phyloP scores from a whole-genome alignment of 2,113 vertebrate genomes.

The Bos javanicus region DNA sequence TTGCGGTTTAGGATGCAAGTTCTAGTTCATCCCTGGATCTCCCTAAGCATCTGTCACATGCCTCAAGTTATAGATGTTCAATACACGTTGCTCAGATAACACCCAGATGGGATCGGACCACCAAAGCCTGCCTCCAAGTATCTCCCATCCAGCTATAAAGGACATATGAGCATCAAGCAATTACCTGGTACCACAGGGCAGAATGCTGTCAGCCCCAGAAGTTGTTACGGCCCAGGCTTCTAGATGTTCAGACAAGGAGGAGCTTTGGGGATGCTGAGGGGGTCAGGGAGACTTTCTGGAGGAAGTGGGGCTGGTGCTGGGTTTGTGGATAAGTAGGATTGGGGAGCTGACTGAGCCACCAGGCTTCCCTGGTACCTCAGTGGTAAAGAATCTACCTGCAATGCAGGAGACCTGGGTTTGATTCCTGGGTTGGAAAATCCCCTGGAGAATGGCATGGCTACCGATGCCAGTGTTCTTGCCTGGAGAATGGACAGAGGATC shows the following conservation, averaged over 20 bases:
- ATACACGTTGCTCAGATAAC: background rate
- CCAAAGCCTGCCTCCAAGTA: background rate
- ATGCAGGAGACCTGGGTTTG: background rate
- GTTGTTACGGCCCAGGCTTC: background rate
- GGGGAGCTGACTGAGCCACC: background rate
- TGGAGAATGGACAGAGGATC: background rate
- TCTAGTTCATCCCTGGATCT: background rate
- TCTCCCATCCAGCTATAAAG: background rate
- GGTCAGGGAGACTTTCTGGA: background rate
- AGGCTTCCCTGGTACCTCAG: background rate
- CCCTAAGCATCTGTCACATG: background rate
- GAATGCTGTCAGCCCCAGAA: background rate
- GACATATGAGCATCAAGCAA: background rate
- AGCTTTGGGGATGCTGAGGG: background rate
- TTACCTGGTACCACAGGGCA: background rate
- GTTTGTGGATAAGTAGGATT: background rate
- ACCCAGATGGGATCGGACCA: background rate
- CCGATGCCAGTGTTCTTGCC: background rate
- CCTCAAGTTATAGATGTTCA: background rate
- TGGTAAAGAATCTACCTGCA: background rate
- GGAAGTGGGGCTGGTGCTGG: background rate
- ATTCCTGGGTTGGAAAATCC: background rate
- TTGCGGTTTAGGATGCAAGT: background rate
- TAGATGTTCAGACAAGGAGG: background rate
- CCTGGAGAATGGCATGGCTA: background rate